Evolutionary conservation across 1,140 invertebrate genomes (phyloP).

Genomic region (Elysia chlorotica): DNA sequence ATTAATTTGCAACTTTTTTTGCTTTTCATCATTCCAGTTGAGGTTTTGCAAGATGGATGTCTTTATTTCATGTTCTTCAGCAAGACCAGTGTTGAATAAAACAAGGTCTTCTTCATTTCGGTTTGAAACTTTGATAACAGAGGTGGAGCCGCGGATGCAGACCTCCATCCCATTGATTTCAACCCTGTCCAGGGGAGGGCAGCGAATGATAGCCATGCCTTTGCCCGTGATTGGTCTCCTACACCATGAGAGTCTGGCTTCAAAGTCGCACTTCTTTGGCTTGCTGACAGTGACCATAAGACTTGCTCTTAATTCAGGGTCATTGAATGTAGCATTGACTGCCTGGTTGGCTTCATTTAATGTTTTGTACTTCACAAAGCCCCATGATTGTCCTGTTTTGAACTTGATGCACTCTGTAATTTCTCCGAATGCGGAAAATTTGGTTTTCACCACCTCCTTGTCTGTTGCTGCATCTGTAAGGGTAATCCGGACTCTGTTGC

Average conservation of each 20-base stretch:
- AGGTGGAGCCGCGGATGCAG: background rate
- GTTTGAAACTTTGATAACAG: background rate
- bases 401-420: constrained; percentile 22
- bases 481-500: constrained; percentile 23
- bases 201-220: constrained; percentile 22
- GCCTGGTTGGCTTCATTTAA: constrained; percentile 32
- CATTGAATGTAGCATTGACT: constrained; percentile 11
- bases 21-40: too few species aligned
- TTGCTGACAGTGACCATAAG: background rate
- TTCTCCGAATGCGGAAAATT: constrained; percentile 27
- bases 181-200: constrained; percentile 11
- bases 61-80: background rate
- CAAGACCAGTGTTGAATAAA: constrained; percentile 7
- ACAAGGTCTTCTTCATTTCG: background rate
- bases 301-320: constrained; percentile 16
- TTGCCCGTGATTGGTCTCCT: constrained; percentile 31
- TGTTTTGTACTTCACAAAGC: constrained; percentile 35
- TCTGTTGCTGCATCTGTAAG: background rate
- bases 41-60: too few species aligned
- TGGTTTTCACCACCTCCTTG: constrained; percentile 18
- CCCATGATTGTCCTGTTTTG: constrained; percentile 27
- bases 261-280: constrained; percentile 23
- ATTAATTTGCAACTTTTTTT: too few species aligned
- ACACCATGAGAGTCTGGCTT: constrained; percentile 40
- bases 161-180: background rate